Evolutionary conservation across 1,140 invertebrate species (phyloP).

Genomic region (Tigriopus japonicus): DNA sequence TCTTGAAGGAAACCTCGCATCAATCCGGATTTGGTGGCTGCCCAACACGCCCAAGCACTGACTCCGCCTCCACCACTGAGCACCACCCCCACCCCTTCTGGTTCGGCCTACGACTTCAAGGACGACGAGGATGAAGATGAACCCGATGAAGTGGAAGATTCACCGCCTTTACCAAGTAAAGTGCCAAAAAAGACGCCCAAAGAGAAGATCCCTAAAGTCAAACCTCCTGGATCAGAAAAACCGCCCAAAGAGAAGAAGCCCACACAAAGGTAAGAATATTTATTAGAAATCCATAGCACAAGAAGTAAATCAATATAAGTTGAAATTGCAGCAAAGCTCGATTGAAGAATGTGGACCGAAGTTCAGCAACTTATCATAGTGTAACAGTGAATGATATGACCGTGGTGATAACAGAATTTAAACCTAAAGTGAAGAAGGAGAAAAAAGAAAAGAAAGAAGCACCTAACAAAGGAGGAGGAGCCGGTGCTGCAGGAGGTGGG

Average conservation of each 20-base stretch:
- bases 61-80: conserved; percentile 25
- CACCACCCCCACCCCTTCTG: background rate
- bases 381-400: conserved; percentile 91
- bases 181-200: too few relatives aligned
- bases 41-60: conserved; percentile 54
- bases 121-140: too few relatives aligned
- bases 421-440: conserved; percentile 47
- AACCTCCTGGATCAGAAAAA: too few relatives aligned
- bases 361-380: conserved; percentile 67
- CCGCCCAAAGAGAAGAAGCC: too few relatives aligned
- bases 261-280: too few relatives aligned
- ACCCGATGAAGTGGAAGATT: too few relatives aligned
- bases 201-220: too few relatives aligned
- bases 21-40: conserved; percentile 81
- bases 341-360: conserved; percentile 73
- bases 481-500: too few relatives aligned
- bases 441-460: background rate
- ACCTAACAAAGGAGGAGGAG: too few relatives aligned
- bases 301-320: too few relatives aligned
- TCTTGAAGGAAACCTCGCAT: conserved; percentile 70
- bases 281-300: too few relatives aligned
- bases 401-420: conserved; percentile 88
- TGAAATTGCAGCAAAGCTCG: background rate
- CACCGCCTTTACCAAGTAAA: too few relatives aligned
- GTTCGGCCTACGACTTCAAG: background rate